Conservation (phyloP, 2,888 invertebrate species). For the Atherix ibis region DNA sequence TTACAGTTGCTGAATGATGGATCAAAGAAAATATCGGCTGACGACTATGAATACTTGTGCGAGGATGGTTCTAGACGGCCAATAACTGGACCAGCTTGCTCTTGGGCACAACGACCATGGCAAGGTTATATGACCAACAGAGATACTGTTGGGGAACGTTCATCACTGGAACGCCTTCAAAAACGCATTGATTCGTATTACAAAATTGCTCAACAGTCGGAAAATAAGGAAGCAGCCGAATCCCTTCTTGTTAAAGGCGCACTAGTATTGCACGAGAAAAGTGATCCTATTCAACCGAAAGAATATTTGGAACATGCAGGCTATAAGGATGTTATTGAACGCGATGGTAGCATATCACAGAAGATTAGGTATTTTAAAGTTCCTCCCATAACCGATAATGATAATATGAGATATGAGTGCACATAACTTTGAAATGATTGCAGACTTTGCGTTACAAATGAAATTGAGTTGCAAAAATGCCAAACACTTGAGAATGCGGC, state of each 20-base stretch:
- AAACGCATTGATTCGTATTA: constrained; percentile 28
- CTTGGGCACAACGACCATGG: constrained; percentile 80
- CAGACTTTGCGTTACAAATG: constrained; percentile 49
- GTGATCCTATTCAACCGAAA: constrained; percentile 34
- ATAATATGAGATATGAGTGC: not conserved
- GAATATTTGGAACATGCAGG: constrained; percentile 47
- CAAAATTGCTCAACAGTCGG: constrained; percentile 23
- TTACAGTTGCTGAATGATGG: constrained; percentile 5
- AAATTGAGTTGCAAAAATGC: constrained; percentile 59
- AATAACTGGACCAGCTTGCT: constrained; percentile 49
- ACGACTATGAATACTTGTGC: constrained; percentile 60
- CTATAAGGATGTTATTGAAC: constrained; percentile 53
- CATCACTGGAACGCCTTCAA: constrained; percentile 25
- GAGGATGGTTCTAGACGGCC: constrained; percentile 58
- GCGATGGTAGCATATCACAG: constrained; percentile 53
- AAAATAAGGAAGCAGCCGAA: constrained; percentile 23
- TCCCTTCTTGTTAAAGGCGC: constrained; percentile 49
- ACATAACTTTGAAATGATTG: too few species aligned
- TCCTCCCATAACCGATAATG: too few species aligned
- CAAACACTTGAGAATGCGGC: constrained; percentile 51
- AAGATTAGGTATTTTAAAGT: constrained; percentile 34
- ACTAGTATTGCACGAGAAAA: constrained; percentile 34
- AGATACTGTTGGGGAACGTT: constrained; percentile 28
- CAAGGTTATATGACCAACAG: constrained; percentile 57
- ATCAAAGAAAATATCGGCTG: too few species aligned